These are phyloP conservation scores for Cololabis saira DNA, from an alignment of 2,113 vertebrate genomes.

Conservation along the genomic window DNA sequence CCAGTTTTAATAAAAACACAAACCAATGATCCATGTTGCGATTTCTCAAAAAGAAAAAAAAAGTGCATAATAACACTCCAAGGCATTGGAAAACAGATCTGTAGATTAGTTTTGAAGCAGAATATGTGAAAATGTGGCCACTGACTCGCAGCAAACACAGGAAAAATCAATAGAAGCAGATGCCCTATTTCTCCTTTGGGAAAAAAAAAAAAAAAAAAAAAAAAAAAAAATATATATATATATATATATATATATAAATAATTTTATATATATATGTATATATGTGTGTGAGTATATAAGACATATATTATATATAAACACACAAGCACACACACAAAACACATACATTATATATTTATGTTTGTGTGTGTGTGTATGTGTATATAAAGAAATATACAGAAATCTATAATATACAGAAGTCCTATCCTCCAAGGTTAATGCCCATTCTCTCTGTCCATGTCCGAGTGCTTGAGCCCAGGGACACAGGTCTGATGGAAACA, in stretches of 20 bases:
- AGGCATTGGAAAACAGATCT: slow-evolving; percentile 43
- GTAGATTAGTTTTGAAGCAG: slow-evolving; percentile 47
- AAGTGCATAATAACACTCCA: slow-evolving; percentile 50
- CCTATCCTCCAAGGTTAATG: slow-evolving; percentile 70
- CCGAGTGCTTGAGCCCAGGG: slow-evolving; percentile 56
- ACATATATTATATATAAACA: too few relatives aligned
- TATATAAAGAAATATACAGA: too few relatives aligned
- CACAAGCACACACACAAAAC: too few relatives aligned
- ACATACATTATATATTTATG: too few relatives aligned
- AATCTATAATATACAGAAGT: too few relatives aligned
- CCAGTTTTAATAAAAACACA: too few relatives aligned
- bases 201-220: slow-evolving; percentile 55
- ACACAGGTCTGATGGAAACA: slow-evolving; percentile 49
- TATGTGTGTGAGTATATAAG: background rate
- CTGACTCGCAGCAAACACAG: slow-evolving; percentile 55
- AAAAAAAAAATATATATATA: slow-evolving; percentile 49
- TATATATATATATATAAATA: slow-evolving; percentile 21
- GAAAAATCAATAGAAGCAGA: slow-evolving; percentile 73
- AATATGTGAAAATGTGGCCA: slow-evolving; percentile 57
- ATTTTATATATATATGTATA: slow-evolving; percentile 26
- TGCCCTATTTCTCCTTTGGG: slow-evolving; percentile 63
- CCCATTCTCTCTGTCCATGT: slow-evolving; percentile 52
- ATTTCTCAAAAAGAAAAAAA: background rate
- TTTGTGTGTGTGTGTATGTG: too few relatives aligned
- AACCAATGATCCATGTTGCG: too few relatives aligned